Evolutionary conservation across 2,797 vertebrate genomes (phyloP), one percentile per base, ranked within the genome.

Genomic region (Sebastes glaucus): DNA sequence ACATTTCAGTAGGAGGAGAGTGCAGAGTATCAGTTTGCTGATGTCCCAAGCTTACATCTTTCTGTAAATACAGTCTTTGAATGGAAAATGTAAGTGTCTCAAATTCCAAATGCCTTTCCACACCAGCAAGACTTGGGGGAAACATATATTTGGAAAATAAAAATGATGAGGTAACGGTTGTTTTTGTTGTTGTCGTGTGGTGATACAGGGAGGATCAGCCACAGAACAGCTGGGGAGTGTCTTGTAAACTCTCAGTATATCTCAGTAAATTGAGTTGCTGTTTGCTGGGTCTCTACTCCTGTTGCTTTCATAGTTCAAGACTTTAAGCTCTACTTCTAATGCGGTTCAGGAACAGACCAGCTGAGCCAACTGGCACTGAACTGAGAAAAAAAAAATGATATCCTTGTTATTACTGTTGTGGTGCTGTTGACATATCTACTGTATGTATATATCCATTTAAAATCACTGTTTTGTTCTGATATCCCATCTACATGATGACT

Each of bases 161-260:
- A 23, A 71, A 32, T 20, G 14, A 46, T 22, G 35, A 11, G 25
- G 22, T n/a, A n/a, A 33, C 8, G 18, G 46, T 49, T 22, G 59
- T 22, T 76, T 33, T 65, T 49, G 49, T 53, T n/a, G 49, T 30
- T 60, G 60, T 65, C 23, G 16, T 35, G 38, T 7, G 1, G 25
- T 18, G 32, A 68, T 8, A 30, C 62, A 68, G 42, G 11, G 11
- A 64, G 33, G n/a, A 49, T 60, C n/a, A 46, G 61, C 35, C 11
- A 11, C 57, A 53, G 46, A 69, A 35, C 70, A 82, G 74, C 63
- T 76, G 77, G 56, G 69, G 25, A 81, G 49, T 57, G 42, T 71
- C 57, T 64, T 2, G 3, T 67, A 63, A 70, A 42, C 72, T 66
- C 72, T 66, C 60, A 7, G 75, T 27, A 46, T 13, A 72, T 64